Conservation (phyloP, 2,888 invertebrate species). For the Agrilus mali region DNA sequence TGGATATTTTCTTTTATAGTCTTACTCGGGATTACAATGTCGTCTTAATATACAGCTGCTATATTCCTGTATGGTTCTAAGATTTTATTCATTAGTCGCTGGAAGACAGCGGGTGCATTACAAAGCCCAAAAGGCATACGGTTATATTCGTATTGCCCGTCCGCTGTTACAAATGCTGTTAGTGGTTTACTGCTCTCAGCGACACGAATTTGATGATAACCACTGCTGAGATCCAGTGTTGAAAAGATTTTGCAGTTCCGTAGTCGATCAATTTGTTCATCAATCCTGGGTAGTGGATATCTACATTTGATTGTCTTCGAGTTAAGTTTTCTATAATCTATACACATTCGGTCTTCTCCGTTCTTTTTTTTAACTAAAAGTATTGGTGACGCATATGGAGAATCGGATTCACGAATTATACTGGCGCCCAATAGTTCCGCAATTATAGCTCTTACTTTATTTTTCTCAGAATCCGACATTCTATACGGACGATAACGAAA, state of each 20-base stretch:
- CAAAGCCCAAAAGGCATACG: no score
- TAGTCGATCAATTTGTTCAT: constrained; percentile 17
- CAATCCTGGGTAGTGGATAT: constrained; percentile 19
- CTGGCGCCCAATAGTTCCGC: not conserved
- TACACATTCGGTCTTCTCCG: constrained; percentile 10
- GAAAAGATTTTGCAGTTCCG: constrained; percentile 15
- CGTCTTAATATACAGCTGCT: constrained; percentile 1
- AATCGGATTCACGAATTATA: constrained; percentile 10
- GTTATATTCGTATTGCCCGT: no score
- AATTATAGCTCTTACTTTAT: not conserved
- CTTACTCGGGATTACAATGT: not conserved
- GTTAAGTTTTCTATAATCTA: constrained; percentile 19
- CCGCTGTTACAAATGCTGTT: constrained; percentile 20
- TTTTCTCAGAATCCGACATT: constrained; percentile 3
- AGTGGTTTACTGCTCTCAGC: constrained; percentile 12
- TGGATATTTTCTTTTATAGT: not conserved
- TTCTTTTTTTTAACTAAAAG: constrained; percentile 14
- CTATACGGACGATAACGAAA: no score
- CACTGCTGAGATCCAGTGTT: constrained; percentile 16
- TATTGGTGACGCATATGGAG: constrained; percentile 12
- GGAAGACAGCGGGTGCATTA: no score
- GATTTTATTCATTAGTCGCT: not conserved
- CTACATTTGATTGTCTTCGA: constrained; percentile 15
- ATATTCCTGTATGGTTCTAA: not conserved
- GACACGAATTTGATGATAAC: constrained; percentile 20